phyloP scores from a whole-genome alignment of 2,888 invertebrate species.

The Thecophora atra region DNA sequence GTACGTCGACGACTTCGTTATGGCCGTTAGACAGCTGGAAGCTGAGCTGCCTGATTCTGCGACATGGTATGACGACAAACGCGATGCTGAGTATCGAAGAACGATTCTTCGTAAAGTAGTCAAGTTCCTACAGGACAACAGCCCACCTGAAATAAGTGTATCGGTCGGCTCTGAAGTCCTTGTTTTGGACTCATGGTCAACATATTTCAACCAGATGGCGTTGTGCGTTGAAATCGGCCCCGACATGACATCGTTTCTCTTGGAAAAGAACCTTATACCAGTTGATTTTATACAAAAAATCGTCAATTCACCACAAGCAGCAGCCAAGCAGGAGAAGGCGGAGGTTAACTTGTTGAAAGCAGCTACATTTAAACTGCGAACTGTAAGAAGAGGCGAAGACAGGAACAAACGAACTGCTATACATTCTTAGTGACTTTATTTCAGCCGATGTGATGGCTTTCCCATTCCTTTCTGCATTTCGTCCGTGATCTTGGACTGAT shows the following conservation, averaged over 20 bases:
- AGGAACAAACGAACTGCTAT: conserved; percentile 86
- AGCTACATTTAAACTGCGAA: conserved; percentile 90
- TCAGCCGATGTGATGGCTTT: too few relatives aligned
- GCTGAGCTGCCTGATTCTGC: background rate
- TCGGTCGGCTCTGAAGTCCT: background rate
- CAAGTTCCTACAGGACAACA: background rate
- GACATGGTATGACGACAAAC: background rate
- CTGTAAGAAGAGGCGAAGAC: conserved; percentile 86
- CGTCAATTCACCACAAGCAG: conserved; percentile 19
- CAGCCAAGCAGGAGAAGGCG: conserved; percentile 70
- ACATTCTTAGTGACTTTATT: too few relatives aligned
- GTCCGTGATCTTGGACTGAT: too few relatives aligned
- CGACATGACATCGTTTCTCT: background rate
- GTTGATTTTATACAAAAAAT: background rate
- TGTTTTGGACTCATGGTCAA: conserved; percentile 8
- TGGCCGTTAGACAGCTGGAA: conserved; percentile 1
- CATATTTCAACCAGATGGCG: background rate
- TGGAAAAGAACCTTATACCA: background rate
- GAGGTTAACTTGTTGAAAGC: conserved; percentile 89
- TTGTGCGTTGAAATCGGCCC: background rate
- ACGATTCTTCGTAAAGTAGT: background rate
- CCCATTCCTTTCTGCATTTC: too few relatives aligned
- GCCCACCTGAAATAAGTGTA: background rate
- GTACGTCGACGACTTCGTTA: background rate
- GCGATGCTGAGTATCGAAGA: background rate